Evolutionary conservation across 2,797 vertebrate species (phyloP).

Genomic region (Psittacula echo): DNA sequence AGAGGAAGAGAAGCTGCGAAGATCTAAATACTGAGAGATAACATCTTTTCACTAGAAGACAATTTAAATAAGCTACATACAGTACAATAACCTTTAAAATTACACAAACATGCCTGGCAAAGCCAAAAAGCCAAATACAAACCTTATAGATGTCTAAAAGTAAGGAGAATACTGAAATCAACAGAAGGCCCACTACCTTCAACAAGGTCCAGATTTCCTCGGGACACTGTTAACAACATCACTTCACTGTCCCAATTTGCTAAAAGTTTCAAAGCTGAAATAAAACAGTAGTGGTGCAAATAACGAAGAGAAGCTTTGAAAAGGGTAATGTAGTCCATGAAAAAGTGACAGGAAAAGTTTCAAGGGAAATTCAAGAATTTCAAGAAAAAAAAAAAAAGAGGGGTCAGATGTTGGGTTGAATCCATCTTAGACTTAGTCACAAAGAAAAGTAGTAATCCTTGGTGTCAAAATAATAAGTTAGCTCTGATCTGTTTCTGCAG

Average conservation of each 20-base stretch:
- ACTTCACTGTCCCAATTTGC: background rate
- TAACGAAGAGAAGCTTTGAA: background rate
- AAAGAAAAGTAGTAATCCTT: conserved; percentile 13
- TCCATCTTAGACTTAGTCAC: background rate
- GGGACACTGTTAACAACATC: background rate
- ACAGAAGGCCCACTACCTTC: background rate
- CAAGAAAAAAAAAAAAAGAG: background rate
- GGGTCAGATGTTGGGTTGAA: background rate
- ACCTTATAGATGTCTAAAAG: background rate
- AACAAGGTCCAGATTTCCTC: background rate
- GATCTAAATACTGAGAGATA: background rate
- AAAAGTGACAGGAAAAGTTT: background rate
- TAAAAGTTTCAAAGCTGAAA: background rate
- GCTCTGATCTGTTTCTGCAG: background rate
- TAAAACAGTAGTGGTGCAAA: background rate
- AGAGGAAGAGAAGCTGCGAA: background rate
- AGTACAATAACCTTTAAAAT: background rate
- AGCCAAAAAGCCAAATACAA: background rate
- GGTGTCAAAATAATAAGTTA: conserved; percentile 13
- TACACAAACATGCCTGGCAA: background rate
- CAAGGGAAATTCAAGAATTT: background rate
- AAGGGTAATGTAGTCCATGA: background rate
- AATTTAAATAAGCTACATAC: background rate
- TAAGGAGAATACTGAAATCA: background rate
- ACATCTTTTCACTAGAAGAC: background rate